Percentiles rank a stretch among this genome's conserved stretches.
phyloP scores from a whole-genome alignment of 2,113 vertebrate genomes.

The Festucalex cinctus region DNA sequence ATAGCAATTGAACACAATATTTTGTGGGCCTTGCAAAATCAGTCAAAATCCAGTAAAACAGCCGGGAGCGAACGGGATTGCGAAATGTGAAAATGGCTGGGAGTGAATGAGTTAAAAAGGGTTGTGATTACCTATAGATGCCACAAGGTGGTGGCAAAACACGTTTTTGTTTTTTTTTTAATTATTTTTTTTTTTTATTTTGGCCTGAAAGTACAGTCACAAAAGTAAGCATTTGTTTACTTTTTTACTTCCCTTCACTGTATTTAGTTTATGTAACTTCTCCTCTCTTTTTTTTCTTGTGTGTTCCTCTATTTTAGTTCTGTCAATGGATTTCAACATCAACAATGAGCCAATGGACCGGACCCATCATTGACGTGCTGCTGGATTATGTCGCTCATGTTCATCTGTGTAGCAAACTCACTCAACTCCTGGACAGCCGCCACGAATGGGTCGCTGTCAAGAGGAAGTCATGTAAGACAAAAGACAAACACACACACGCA shows the following conservation, averaged over 20 bases:
- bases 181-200: no score
- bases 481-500: not conserved
- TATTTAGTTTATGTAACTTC: not conserved
- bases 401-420: constrained; percentile 82
- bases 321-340: constrained; percentile 88
- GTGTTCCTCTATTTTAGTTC: constrained; percentile 75
- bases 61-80: no score
- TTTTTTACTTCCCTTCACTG: not conserved
- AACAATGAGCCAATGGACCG: constrained; percentile 79
- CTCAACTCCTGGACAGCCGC: constrained; percentile 82
- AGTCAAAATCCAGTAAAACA: no score
- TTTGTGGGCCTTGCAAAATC: no score
- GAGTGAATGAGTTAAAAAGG: no score
- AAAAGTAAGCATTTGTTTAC: not conserved
- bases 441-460: constrained; percentile 85
- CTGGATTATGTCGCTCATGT: constrained; percentile 90
- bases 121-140: no score
- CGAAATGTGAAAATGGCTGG: no score
- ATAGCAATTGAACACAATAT: no score
- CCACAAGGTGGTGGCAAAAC: no score
- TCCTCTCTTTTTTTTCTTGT: constrained; percentile 5
- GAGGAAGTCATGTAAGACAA: constrained; percentile 82
- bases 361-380: constrained; percentile 87
- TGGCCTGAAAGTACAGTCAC: not conserved
- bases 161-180: no score